Evolutionary conservation across 2,113 vertebrate genomes (phyloP), one percentile per base, ranked within the genome.

Genomic region (Chitala chitala): DNA sequence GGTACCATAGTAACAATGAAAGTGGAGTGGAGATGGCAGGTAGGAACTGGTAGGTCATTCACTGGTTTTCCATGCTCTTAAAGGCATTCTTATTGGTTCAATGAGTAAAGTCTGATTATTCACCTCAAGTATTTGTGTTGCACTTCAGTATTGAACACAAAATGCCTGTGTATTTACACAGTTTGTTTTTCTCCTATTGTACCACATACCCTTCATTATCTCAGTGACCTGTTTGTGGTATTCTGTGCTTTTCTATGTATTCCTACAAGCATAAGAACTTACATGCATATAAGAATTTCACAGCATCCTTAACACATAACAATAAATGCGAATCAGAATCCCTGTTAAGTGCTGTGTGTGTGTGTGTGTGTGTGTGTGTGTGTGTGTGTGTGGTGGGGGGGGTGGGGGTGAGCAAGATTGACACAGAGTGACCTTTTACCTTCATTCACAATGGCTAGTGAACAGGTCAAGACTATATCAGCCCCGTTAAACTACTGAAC

Each of bases 1-100:
- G 76, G 75, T 65, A 36, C 2, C 54, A 44, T 31, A 44, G 13
- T 73, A 9, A 31, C 9, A 29, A 71, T 64, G 68, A 58, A 12
- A 0, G 50, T 53, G 2, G 70, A 77, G 36, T n/a, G 24, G 61
- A 46, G 4, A 5, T 13, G 40, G 29, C 36, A 1, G 46, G 59
- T 36, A 9, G 44, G 29, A 51, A 5, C 42, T 36, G 24, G 17
- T 50, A 12, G 17, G 9, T n/a, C n/a, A n/a, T n/a, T n/a, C 17
- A 3, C 29, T 8, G 3, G 5, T 4, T 22, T 46, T 42, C 42
- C 17, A 6, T 38, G 3, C 40, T 10, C 9, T 29, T 29, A 36
- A 20, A 73, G 72, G 72, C 68, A 51, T 55, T 26, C 20, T 12
- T 44, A 10, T 24, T 8, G 12, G 1, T 51, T 10, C 48, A 51